Percentiles rank a stretch among this genome's conserved stretches.
Conservation (phyloP, 1,140 invertebrate genomes). For the Phthorimaea operculella region DNA sequence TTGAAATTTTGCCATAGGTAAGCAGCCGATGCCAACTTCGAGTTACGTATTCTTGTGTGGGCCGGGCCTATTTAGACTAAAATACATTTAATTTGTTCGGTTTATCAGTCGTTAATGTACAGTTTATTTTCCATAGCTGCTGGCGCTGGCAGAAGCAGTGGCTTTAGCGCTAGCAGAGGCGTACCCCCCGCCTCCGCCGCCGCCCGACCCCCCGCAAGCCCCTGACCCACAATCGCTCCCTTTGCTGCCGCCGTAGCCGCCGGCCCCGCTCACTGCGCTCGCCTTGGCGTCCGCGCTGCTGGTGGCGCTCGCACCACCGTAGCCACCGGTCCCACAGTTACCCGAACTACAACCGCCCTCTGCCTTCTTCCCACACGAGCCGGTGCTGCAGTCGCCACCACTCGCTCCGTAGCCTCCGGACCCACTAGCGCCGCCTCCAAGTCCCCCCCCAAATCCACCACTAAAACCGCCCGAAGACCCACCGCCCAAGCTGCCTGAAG, state of each 20-base stretch:
- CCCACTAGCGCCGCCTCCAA: neutral
- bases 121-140: conserved; percentile 32
- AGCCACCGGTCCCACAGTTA: neutral
- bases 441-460: neutral
- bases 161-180: conserved; percentile 38
- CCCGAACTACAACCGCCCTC: neutral
- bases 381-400: conserved; percentile 2
- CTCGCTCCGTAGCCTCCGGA: conserved; percentile 5
- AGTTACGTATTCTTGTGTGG: too few species aligned
- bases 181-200: conserved; percentile 21
- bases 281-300: neutral
- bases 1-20: too few species aligned
- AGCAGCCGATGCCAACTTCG: too few species aligned
- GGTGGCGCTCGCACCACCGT: neutral
- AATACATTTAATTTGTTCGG: too few species aligned
- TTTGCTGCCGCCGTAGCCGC: conserved; percentile 4
- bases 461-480: conserved; percentile 11
- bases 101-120: neutral
- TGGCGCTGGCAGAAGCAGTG: conserved; percentile 32
- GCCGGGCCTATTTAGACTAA: too few species aligned
- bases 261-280: neutral
- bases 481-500: neutral
- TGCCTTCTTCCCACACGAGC: conserved; percentile 7
- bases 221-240: conserved; percentile 16
- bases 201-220: conserved; percentile 23